phyloP scores from a whole-genome alignment of 1,140 invertebrate genomes.

The Aphelinus certus region DNA sequence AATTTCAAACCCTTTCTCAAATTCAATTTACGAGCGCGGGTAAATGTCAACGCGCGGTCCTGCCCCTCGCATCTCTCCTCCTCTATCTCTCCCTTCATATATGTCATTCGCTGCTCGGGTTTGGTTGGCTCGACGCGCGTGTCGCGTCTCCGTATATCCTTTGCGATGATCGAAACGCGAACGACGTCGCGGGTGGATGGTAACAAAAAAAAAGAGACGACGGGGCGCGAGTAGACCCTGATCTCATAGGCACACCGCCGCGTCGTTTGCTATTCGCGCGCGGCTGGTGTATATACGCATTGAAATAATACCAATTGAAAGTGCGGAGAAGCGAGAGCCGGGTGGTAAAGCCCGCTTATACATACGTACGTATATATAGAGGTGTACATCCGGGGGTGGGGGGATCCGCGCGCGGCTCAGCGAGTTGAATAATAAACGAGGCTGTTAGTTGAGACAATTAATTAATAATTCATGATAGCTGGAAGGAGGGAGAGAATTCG shows the following conservation, averaged over 20 bases:
- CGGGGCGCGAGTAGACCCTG: too few relatives aligned
- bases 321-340: not conserved
- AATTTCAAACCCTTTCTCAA: conserved; percentile 43
- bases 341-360: too few relatives aligned
- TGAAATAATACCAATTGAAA: conserved; percentile 37
- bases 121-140: not conserved
- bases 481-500: conserved; percentile 57
- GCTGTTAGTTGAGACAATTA: conserved; percentile 67
- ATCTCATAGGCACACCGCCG: too few relatives aligned
- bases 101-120: not conserved
- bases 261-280: not conserved
- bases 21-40: conserved; percentile 40
- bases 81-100: not conserved
- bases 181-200: not conserved
- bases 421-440: conserved; percentile 64
- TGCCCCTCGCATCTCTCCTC: not conserved
- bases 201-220: not conserved
- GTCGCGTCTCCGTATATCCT: not conserved
- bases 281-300: not conserved
- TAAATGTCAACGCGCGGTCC: conserved; percentile 26
- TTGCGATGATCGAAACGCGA: not conserved
- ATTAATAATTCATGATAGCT: conserved; percentile 68
- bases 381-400: too few relatives aligned
- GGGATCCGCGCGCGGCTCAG: not conserved
- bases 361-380: not conserved